Conservation (phyloP, 2,113 vertebrate genomes). For the Odobenus rosmarus region DNA sequence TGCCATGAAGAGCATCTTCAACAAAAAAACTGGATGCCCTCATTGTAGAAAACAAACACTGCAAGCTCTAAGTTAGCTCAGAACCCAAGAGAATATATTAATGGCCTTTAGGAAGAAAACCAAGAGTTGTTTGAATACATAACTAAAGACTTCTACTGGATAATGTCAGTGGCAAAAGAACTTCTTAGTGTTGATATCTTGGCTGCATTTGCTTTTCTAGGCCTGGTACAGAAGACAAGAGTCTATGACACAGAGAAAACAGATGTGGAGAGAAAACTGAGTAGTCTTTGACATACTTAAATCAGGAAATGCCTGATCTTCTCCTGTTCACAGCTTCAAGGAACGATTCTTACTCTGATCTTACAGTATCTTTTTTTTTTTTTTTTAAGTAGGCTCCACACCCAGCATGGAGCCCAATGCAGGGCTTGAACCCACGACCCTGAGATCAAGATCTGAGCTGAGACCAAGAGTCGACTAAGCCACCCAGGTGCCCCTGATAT, state of each 20-base stretch:
- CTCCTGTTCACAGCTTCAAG: background rate
- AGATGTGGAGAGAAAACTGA: background rate
- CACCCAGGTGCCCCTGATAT: background rate
- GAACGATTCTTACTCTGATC: background rate
- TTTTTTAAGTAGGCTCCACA: background rate
- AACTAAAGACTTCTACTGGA: background rate
- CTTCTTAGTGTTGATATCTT: background rate
- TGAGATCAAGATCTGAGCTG: background rate
- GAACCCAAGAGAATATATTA: background rate
- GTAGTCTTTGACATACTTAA: background rate
- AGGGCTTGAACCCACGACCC: background rate
- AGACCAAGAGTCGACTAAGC: background rate
- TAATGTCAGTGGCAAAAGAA: background rate
- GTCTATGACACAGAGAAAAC: background rate
- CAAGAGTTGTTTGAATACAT: background rate
- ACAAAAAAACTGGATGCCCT: background rate
- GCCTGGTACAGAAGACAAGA: background rate
- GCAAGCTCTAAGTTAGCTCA: background rate
- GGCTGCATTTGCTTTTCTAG: background rate
- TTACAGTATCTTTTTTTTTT: background rate
- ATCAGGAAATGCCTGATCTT: background rate
- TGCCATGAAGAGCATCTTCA: background rate
- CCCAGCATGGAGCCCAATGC: background rate
- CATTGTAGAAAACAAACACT: background rate
- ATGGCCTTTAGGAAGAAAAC: background rate